Evolutionary conservation across 2,113 vertebrate genomes (phyloP), one percentile per base, ranked within the genome.

Genomic region (Lampris megalopsis): DNA sequence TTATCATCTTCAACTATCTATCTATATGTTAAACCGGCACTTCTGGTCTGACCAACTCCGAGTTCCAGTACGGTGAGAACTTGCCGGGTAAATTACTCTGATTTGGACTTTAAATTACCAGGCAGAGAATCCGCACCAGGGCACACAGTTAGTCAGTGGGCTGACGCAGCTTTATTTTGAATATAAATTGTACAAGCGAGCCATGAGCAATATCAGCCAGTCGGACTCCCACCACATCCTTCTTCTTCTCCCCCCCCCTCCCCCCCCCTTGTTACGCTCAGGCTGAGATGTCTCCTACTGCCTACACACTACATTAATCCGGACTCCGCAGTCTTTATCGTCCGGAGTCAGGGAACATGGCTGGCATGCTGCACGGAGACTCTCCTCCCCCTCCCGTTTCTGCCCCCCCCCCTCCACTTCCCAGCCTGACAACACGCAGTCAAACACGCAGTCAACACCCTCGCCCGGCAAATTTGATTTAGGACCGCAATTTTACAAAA

Each of bases 391-490:
- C 62, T 68, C 47, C 36, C 47, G 59, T 48, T 42, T 74, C 57
- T 67, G 42, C 52, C 40, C 75, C 63, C 62, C 68, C 47, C 36
- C 47, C 60, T 48, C 41, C 71, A 52, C 64, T 38, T 71, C 63
- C 57, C 45, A 36, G 40, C 65, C 69, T 69, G 63, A 78, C 71
- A 60, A 6, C 75, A 79, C 60, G 62, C 73, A 60, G 71, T 84
- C 74, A 63, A 71, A 81, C 66, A 76, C 77, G 85, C 66, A 83
- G 79, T 82, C 77, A 86, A 85, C 68, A 67, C 36, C 56, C 49
- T 38, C 69, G 68, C 56, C 38, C 61, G 47, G 40, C 73, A 84
- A 86, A 88, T 89, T 75, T 83, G 79, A 91, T 89, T 91, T 78
- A 88, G 64, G 64, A 62, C 76, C 11, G 59, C 65, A 80, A 80